Evolutionary conservation across 1,140 invertebrate genomes (phyloP), one percentile per base, ranked within the genome.

Genomic region (Oedothorax gibbosus): DNA sequence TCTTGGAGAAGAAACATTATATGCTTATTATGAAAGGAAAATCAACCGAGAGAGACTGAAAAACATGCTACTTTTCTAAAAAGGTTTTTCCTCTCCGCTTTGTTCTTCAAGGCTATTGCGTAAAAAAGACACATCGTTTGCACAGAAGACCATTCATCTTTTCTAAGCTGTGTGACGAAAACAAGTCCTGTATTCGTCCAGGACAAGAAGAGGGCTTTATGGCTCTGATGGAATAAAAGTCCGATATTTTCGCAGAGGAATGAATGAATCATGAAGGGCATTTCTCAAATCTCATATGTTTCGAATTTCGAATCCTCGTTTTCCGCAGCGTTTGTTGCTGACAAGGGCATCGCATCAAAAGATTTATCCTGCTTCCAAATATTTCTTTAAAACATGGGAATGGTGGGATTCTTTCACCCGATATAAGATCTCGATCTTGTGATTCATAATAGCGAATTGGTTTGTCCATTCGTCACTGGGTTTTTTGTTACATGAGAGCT

Each of bases 131-230:
- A 62, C 62, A 69, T 79, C 18, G 57, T 7, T 10, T 68, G 77
- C 66, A 68, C 54, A 65, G 18, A 69, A 51, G 54, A 54, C 51
- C 77, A 79, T 79, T 79, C 77, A 79, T 79, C 77, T 79, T 56
- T 69, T 56, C 62, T 62, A 79, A 79, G 51, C 64, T 79, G 77
- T 79, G 77, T 79, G 77, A 79, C 77, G 77, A 68, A 79, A 69
- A 79, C 64, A 68, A 69, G 77, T 65, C 10, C 18, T 18, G 51
- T 54, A 21, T 68, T 79, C 35, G 12, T 21, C n/a, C n/a, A 10
- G n/a, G 77, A 21, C 49, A 68, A 54, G 65, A 77, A 64, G 35
- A 49, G 53, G 53, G 35, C 62, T 51, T 77, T 77, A 77, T 77
- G 53, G 50, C 51, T 77, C 75, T 21, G 62, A n/a, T 62, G 57